Evolutionary conservation across 1,140 invertebrate species (phyloP).

Genomic region (Formica exsecta): DNA sequence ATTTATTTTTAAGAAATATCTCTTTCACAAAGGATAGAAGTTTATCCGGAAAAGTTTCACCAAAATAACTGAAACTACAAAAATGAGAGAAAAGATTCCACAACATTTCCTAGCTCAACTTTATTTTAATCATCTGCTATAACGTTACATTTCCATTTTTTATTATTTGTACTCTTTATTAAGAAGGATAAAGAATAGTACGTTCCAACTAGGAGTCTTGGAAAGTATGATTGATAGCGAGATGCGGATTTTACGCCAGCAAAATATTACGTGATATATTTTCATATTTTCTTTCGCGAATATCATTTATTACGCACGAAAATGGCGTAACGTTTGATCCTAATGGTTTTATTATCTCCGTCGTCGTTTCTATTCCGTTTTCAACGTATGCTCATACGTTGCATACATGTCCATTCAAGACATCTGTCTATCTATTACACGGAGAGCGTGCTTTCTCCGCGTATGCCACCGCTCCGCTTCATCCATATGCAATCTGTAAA

Average conservation of each 20-base stretch:
- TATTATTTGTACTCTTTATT: slow-evolving; percentile 47
- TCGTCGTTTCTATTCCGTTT: slow-evolving; percentile 47
- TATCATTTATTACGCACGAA: slow-evolving; percentile 59
- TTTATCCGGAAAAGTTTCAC: slow-evolving; percentile 28
- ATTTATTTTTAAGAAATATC: slow-evolving; percentile 41
- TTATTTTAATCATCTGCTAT: slow-evolving; percentile 35
- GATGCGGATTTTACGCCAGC: slow-evolving; percentile 43
- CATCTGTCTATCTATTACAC: slow-evolving; percentile 46
- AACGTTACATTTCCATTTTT: slow-evolving; percentile 31
- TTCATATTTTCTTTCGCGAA: slow-evolving; percentile 44
- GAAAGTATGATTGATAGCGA: slow-evolving; percentile 56
- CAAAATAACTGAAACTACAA: slow-evolving; percentile 6
- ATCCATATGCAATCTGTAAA: slow-evolving; percentile 65
- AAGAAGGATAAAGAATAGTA: slow-evolving; percentile 42
- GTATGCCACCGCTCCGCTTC: slow-evolving; percentile 36
- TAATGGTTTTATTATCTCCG: slow-evolving; percentile 58
- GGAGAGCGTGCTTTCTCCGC: slow-evolving; percentile 55
- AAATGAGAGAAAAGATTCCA: background rate
- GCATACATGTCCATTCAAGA: slow-evolving; percentile 49
- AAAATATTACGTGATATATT: slow-evolving; percentile 42
- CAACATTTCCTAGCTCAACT: background rate
- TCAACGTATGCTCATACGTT: slow-evolving; percentile 45
- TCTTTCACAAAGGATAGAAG: background rate
- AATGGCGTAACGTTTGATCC: slow-evolving; percentile 60
- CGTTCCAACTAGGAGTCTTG: slow-evolving; percentile 41